A percentile compares a stretch with the other conserved stretches of the same genome.
These are phyloP conservation scores for Numenius phaeopus DNA, from an alignment of 2,797 vertebrate species.

Conservation along the genomic window DNA sequence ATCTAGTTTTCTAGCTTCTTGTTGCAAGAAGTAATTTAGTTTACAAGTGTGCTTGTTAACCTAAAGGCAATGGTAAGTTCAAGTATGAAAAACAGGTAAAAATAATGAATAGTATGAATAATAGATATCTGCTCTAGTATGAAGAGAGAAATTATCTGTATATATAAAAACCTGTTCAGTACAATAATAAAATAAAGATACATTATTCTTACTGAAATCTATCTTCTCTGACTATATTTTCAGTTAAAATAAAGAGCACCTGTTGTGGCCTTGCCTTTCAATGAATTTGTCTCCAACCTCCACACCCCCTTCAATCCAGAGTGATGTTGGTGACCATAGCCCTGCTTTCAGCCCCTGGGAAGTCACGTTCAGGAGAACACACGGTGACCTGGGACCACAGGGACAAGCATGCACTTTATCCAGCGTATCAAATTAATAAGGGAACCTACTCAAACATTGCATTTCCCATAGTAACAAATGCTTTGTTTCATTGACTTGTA, in stretches of 20 bases:
- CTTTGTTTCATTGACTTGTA: not conserved
- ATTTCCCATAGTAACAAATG: not conserved
- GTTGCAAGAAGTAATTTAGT: not conserved
- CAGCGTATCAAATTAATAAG: not conserved
- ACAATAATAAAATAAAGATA: not conserved
- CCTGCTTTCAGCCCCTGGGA: not conserved
- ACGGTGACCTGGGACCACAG: accelerated
- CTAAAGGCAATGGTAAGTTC: not conserved
- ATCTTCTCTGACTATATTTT: not conserved
- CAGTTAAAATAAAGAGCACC: not conserved
- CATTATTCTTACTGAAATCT: not conserved
- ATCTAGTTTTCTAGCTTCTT: not conserved
- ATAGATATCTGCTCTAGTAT: not conserved
- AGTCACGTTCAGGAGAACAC: accelerated
- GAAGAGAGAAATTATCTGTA: not conserved
- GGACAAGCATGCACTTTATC: not conserved
- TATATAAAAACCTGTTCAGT: not conserved
- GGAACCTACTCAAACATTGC: not conserved
- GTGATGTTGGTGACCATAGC: not conserved
- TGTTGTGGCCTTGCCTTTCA: not conserved
- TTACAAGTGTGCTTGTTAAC: not conserved
- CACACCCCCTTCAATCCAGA: not conserved
- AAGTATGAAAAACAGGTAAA: not conserved
- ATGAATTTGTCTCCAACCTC: not conserved
- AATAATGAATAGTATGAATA: not conserved